Evolutionary conservation across 2,113 vertebrate species (phyloP), one percentile per base, ranked within the genome.

Genomic region (Perca flavescens): DNA sequence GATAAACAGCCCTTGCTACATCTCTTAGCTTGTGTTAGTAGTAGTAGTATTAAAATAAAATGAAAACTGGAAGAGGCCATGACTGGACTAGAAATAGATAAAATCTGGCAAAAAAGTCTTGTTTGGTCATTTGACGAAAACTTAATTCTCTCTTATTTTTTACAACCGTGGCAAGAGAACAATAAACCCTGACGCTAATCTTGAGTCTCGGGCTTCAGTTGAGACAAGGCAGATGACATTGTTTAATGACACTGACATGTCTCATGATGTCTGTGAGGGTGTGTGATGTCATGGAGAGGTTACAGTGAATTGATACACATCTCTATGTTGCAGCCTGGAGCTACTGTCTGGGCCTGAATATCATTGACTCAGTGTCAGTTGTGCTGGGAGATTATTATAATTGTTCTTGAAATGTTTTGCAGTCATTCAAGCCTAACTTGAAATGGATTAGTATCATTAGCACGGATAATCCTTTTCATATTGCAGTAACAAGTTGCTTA

Each of bases 251-350:
- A 87, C 12, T 54, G 54, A 79, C 56, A 9, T 62, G 25, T 49
- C 22, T 71, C 14, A 13, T 58, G 49, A 63, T 0, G 6, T 40
- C 28, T 6, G 46, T 0, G 54, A 84, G 84, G 87, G 84, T 64
- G 86, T 88, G 67, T 76, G 3, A 36, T 52, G 86, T 89, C 82
- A 88, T 9, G 0, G 1, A 52, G 28, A 77, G 83, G 79, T 85
- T 53, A 75, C 17, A 21, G 1, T 57, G 31, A 57, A 21, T 21
- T 46, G 63, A 82, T 50, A 25, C 0, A 1, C 1, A 60, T 58
- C 54, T 61, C 47, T n/a, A 6, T 14, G 19, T 14, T 43, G 11
- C 13, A 58, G 40, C 40, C 40, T 43, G 19, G 36, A 15, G 8
- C 31, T 40, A 9, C 19, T 43, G 53, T 66, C 40, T 80, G 22